Conservation (phyloP, 2,113 vertebrate genomes). For the Halichoerus grypus region DNA sequence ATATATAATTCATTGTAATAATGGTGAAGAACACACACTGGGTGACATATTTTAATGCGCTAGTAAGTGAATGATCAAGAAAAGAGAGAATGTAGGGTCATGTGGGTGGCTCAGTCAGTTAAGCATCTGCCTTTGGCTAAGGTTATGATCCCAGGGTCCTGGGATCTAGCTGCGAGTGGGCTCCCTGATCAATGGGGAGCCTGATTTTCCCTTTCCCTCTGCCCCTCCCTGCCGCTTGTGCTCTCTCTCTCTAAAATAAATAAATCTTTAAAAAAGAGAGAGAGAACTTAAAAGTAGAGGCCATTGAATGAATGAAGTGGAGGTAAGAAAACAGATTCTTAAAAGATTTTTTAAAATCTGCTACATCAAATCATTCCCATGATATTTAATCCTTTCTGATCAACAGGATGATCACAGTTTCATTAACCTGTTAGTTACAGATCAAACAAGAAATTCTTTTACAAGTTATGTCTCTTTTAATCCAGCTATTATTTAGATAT, state of each 20-base stretch:
- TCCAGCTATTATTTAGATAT: not conserved
- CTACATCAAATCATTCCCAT: not conserved
- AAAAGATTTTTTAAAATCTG: constrained; percentile 24
- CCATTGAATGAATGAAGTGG: constrained; percentile 12
- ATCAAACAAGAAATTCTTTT: not conserved
- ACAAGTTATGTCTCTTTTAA: not conserved
- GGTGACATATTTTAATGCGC: constrained; percentile 40
- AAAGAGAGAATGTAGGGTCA: constrained; percentile 15
- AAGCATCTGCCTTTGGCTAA: not conserved
- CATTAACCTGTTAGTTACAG: not conserved
- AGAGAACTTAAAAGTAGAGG: constrained; percentile 19
- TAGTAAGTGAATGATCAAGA: constrained; percentile 48
- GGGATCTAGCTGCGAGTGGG: not conserved
- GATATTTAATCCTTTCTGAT: not conserved
- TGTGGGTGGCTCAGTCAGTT: not conserved
- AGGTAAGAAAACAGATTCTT: constrained; percentile 19
- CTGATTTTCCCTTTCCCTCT: not conserved
- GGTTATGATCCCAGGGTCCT: not conserved
- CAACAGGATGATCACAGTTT: not conserved
- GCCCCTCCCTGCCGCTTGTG: not conserved
- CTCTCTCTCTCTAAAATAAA: not conserved
- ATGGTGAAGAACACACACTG: not conserved
- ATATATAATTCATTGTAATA: constrained; percentile 21
- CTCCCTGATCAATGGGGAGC: not conserved
- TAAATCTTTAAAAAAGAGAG: constrained; percentile 15